These are phyloP conservation scores for Campylomormyrus numenius DNA, from an alignment of 2,113 vertebrate genomes.

Conservation along the genomic window DNA sequence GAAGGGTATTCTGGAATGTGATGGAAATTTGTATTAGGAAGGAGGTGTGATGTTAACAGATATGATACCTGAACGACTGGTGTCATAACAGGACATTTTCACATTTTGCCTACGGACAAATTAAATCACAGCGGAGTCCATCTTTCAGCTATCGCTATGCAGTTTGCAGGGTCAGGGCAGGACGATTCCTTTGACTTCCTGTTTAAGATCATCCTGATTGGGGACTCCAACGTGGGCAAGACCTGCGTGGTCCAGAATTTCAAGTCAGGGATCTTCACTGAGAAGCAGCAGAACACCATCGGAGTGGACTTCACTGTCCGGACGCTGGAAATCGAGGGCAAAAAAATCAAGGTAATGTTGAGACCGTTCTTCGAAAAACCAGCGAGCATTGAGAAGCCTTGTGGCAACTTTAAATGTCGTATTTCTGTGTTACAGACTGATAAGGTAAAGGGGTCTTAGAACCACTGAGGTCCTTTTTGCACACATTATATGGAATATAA, in stretches of 20 bases:
- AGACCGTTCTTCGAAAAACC: not conserved
- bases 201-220: constrained; percentile 92
- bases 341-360: constrained; percentile 78
- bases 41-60: not conserved
- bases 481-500: not conserved
- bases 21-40: not conserved
- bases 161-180: constrained; percentile 50
- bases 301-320: constrained; percentile 92
- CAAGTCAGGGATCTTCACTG: constrained; percentile 74
- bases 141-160: constrained; percentile 54
- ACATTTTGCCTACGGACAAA: constrained; percentile 11
- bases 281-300: constrained; percentile 88
- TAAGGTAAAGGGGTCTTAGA: not conserved
- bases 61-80: not conserved
- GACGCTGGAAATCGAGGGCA: constrained; percentile 80
- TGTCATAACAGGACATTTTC: not conserved
- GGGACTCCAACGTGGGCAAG: constrained; percentile 92
- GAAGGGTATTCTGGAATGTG: not conserved
- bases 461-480: not conserved
- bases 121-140: constrained; percentile 19
- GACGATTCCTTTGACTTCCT: constrained; percentile 86
- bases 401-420: not conserved
- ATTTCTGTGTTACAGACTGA: not conserved
- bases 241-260: constrained; percentile 90
- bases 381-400: not conserved